These are phyloP conservation scores for Drosophila pruinosa DNA, from an alignment of 1,140 invertebrate species.

Conservation along the genomic window DNA sequence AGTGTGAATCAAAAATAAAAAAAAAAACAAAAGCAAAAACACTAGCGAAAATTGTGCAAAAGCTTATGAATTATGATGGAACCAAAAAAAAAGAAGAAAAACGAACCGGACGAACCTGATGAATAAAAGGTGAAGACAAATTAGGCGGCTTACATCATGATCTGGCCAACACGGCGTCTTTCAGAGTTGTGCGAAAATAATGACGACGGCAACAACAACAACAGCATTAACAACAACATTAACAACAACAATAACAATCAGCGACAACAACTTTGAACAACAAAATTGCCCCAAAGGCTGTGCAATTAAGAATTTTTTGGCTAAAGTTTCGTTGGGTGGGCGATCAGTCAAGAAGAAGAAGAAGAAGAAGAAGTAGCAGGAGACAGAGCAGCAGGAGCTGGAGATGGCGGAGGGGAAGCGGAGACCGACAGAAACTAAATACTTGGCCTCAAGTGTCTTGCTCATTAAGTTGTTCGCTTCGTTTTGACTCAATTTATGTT, in stretches of 20 bases:
- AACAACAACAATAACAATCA: background rate
- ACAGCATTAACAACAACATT: too few species aligned
- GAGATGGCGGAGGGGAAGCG: background rate
- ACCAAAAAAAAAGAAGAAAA: background rate
- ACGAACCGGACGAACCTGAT: conserved; percentile 55
- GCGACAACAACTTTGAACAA: conserved; percentile 10
- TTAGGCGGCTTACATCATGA: conserved; percentile 73
- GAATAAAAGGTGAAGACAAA: conserved; percentile 70
- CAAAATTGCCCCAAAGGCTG: conserved; percentile 54
- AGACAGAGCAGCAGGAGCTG: background rate
- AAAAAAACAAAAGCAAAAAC: background rate
- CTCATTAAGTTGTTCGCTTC: conserved; percentile 63
- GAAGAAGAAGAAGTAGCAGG: background rate
- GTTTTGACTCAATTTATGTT: conserved; percentile 24
- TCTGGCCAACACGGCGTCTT: conserved; percentile 14
- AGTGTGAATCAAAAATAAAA: background rate
- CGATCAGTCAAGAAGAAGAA: conserved; percentile 25
- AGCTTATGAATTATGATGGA: conserved; percentile 50
- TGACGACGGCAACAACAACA: background rate
- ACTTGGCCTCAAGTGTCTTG: conserved; percentile 27
- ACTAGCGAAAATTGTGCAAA: conserved; percentile 45
- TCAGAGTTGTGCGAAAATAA: conserved; percentile 13
- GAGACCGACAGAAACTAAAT: conserved; percentile 5
- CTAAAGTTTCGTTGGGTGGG: conserved; percentile 57
- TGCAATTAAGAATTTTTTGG: conserved; percentile 69